Percentiles rank a stretch among this genome's conserved stretches.
These are phyloP conservation scores for Passerculus sandwichensis DNA, from an alignment of 2,797 vertebrate species.

Conservation along the genomic window DNA sequence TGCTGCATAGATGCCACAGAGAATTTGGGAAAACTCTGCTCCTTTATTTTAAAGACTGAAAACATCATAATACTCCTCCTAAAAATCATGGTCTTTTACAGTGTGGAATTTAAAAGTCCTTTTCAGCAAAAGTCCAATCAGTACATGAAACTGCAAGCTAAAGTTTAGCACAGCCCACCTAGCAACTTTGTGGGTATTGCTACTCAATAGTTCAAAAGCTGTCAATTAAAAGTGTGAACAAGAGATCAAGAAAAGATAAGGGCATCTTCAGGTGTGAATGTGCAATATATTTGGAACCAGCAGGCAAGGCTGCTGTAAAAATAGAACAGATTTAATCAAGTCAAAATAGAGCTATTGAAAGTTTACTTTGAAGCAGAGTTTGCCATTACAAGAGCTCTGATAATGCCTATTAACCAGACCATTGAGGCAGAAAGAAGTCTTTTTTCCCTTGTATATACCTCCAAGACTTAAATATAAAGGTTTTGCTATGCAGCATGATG, in stretches of 20 bases:
- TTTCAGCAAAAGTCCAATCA: not conserved
- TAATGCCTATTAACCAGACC: not conserved
- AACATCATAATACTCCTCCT: not conserved
- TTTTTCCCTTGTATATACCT: not conserved
- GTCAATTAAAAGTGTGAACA: constrained; percentile 58
- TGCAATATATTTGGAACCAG: constrained; percentile 29
- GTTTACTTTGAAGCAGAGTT: constrained; percentile 7
- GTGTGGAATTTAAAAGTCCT: not conserved
- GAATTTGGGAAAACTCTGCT: not conserved
- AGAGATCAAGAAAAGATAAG: constrained; percentile 14
- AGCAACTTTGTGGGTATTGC: not conserved
- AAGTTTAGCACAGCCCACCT: not conserved
- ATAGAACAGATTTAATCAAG: not conserved
- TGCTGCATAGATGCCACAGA: not conserved
- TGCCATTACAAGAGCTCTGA: not conserved
- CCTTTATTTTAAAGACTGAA: not conserved
- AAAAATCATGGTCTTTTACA: not conserved
- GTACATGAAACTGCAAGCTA: not conserved
- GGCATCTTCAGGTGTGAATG: constrained; percentile 42
- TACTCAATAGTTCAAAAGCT: constrained; percentile 24
- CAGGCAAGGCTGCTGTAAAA: constrained; percentile 22
- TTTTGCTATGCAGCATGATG: not conserved
- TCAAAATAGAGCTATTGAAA: not conserved
- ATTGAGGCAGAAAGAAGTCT: not conserved
- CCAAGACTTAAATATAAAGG: not conserved